A percentile compares a stretch with the other conserved stretches of the same genome.
These are phyloP conservation scores for Suricata suricatta DNA, from an alignment of 2,113 vertebrate genomes.

Conservation along the genomic window DNA sequence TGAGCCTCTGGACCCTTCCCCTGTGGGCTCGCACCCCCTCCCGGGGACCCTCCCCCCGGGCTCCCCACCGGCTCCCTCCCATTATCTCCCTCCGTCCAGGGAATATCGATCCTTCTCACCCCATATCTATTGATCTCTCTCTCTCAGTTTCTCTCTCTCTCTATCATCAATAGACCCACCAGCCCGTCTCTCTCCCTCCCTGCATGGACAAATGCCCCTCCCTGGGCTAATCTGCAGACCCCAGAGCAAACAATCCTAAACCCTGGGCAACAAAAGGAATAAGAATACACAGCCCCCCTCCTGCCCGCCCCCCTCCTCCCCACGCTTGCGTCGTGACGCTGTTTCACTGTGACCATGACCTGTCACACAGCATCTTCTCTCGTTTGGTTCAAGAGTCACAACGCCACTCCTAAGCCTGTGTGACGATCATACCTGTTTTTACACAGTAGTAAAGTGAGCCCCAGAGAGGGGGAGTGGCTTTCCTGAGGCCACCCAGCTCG, in stretches of 20 bases:
- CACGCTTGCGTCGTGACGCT: neutral
- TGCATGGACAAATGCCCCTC: neutral
- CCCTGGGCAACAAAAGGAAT: neutral
- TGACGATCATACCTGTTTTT: neutral
- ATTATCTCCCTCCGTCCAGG: constrained; percentile 45
- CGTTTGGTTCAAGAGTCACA: neutral
- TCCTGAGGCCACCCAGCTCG: neutral
- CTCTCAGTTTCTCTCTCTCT: constrained; percentile 46
- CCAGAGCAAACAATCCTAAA: neutral
- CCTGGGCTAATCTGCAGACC: neutral
- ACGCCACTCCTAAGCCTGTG: neutral
- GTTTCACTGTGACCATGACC: neutral
- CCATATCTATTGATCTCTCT: constrained; percentile 65
- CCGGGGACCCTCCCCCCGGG: rapidly evolving
- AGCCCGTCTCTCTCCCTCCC: constrained; percentile 44
- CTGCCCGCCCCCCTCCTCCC: neutral
- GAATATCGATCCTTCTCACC: constrained; percentile 62
- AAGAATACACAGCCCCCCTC: neutral
- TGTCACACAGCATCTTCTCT: neutral
- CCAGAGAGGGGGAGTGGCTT: neutral
- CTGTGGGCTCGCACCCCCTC: neutral
- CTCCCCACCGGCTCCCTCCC: neutral
- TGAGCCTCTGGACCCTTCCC: neutral
- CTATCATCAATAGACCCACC: constrained; percentile 35
- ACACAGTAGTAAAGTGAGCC: neutral